Conservation (phyloP, 2,888 invertebrate species). For the Pristionchus japonicus region DNA sequence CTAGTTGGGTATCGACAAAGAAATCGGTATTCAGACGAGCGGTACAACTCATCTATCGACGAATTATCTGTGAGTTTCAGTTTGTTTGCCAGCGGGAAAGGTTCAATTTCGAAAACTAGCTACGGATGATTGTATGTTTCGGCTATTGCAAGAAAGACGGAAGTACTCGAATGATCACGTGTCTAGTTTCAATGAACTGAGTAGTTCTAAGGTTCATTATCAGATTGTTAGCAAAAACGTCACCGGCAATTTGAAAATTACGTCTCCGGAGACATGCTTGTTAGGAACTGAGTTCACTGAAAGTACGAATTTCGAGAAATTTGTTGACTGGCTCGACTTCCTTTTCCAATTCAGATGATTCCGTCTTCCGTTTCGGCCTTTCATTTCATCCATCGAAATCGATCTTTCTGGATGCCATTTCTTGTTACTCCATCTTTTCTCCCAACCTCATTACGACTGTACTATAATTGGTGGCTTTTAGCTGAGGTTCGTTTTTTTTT, state of each 20-base stretch:
- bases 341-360: background rate
- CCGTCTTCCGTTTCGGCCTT: background rate
- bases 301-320: no score
- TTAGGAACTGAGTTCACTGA: no score
- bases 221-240: no score
- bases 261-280: no score
- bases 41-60: background rate
- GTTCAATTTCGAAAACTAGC: background rate
- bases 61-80: background rate
- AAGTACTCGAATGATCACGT: no score
- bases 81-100: background rate
- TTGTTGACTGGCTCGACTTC: no score
- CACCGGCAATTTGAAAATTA: no score
- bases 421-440: background rate
- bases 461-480: background rate
- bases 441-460: background rate
- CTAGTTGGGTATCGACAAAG: background rate
- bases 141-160: background rate
- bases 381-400: background rate
- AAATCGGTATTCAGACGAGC: background rate
- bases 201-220: no score
- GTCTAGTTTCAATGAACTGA: no score
- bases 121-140: background rate
- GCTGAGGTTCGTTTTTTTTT: background rate
- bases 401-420: background rate